phyloP scores from a whole-genome alignment of 2,113 vertebrate genomes.

The Takifugu flavidus region DNA sequence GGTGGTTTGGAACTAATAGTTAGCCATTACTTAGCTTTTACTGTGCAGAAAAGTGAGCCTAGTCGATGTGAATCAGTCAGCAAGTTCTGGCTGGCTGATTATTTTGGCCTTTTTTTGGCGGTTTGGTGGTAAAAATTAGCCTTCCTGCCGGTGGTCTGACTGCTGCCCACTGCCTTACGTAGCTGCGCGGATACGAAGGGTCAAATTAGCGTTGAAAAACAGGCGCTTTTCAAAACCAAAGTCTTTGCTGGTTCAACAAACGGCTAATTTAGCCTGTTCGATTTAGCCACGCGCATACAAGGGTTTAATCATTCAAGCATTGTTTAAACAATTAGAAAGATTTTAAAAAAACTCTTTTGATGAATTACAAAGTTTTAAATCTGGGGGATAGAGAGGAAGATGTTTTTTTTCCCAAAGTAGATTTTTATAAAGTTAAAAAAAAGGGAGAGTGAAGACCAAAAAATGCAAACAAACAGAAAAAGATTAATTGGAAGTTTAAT shows the following conservation, averaged over 20 bases:
- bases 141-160: slow-evolving; percentile 27
- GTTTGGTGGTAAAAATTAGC: slow-evolving; percentile 53
- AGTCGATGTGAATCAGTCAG: slow-evolving; percentile 22
- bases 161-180: slow-evolving; percentile 49
- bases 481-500: too few species aligned
- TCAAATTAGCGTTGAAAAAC: neutral
- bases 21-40: slow-evolving; percentile 20
- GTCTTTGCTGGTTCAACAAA: neutral
- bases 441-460: too few species aligned
- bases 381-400: too few species aligned
- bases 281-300: too few species aligned
- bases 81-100: slow-evolving; percentile 28
- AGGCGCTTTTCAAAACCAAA: slow-evolving; percentile 18
- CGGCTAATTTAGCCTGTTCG: neutral
- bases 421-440: too few species aligned
- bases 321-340: too few species aligned
- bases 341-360: too few species aligned
- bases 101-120: slow-evolving; percentile 45
- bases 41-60: slow-evolving; percentile 38
- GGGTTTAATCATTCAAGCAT: too few species aligned
- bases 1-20: slow-evolving; percentile 8
- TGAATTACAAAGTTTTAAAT: too few species aligned
- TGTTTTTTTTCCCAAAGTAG: too few species aligned
- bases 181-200: neutral
- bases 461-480: too few species aligned